phyloP scores from a whole-genome alignment of 2,113 vertebrate genomes.

The Psittacula cyanocephala region DNA sequence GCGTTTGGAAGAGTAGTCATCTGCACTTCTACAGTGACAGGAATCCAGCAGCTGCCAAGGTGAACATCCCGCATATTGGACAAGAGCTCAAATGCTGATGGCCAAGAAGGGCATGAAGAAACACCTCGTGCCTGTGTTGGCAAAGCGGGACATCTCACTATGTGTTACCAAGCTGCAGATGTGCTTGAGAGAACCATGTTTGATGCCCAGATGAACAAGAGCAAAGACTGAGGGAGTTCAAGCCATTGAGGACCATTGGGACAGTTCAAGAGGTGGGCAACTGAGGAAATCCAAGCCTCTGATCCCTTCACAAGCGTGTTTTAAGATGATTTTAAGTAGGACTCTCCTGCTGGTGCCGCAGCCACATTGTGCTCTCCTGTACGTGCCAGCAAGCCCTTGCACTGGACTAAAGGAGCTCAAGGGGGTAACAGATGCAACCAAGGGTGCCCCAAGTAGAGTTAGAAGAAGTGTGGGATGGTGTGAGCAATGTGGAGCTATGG shows the following conservation, averaged over 20 bases:
- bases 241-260: background rate
- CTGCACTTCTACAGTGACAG: background rate
- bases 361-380: background rate
- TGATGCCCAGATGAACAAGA: background rate
- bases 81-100: background rate
- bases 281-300: background rate
- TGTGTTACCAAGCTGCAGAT: background rate
- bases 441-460: background rate
- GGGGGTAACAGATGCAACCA: background rate
- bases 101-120: background rate
- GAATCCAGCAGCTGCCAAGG: background rate
- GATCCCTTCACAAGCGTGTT: background rate
- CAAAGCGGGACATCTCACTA: background rate
- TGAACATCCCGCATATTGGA: background rate
- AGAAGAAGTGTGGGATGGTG: background rate
- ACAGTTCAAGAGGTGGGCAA: background rate
- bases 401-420: background rate
- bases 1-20: background rate
- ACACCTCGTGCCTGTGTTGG: background rate
- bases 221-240: background rate
- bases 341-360: background rate
- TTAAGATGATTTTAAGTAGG: background rate
- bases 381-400: rapidly evolving
- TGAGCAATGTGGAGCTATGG: background rate
- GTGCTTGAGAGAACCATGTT: background rate